Conservation (phyloP, 2,797 vertebrate species). For the Cossypha dichroa region DNA sequence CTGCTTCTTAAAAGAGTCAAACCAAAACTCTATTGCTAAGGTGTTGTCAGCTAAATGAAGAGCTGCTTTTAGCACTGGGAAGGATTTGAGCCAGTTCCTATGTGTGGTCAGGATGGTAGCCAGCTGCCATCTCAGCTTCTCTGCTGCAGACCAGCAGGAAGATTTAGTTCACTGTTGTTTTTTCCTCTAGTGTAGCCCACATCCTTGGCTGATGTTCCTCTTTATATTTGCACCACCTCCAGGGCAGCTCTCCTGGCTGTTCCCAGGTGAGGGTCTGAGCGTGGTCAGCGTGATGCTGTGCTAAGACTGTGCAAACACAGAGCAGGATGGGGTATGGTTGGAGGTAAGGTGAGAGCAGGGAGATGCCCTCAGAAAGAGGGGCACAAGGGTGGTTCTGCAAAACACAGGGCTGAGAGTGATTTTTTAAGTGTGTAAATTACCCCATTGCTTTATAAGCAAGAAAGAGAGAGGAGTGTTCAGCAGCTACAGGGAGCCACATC, state of each 20-base stretch:
- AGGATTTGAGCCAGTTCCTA: background rate
- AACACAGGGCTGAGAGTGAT: background rate
- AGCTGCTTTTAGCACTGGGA: background rate
- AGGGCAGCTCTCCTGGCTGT: background rate
- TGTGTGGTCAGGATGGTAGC: background rate
- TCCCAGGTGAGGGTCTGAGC: background rate
- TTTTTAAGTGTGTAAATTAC: background rate
- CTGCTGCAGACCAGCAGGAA: background rate
- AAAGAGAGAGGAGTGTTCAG: background rate
- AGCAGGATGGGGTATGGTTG: background rate
- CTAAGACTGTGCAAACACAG: background rate
- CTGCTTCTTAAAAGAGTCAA: accelerated
- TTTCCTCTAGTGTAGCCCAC: background rate
- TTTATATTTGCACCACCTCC: background rate
- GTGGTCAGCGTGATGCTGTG: background rate
- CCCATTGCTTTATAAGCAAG: background rate
- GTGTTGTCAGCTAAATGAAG: background rate
- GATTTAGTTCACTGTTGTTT: background rate
- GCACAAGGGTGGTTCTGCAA: background rate
- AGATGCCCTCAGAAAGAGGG: background rate
- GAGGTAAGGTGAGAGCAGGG: background rate
- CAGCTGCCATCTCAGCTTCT: background rate
- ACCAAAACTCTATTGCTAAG: background rate
- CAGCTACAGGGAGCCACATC: background rate
- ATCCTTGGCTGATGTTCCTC: background rate